Conservation (phyloP, 2,888 invertebrate genomes). For the Agrotis segetum region DNA sequence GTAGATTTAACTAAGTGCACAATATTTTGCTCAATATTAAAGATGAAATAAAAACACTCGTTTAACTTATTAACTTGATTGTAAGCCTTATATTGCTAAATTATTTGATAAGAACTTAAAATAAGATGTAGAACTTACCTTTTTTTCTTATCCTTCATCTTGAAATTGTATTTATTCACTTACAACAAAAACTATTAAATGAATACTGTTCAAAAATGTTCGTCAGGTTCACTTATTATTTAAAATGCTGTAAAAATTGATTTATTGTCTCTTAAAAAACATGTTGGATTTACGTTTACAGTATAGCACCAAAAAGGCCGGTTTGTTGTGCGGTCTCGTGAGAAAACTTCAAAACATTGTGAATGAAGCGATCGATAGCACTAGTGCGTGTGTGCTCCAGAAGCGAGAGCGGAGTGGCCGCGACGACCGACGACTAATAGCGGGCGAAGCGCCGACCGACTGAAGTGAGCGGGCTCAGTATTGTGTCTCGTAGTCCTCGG, state of each 20-base stretch:
- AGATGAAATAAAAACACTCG: neutral
- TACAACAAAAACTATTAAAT: conserved; percentile 54
- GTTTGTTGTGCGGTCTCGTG: conserved; percentile 68
- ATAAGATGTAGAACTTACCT: conserved; percentile 70
- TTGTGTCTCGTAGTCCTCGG: conserved; percentile 44
- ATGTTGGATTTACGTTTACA: conserved; percentile 46
- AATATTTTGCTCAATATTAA: neutral
- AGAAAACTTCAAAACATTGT: conserved; percentile 74
- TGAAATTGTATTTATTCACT: conserved; percentile 59
- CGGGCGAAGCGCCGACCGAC: conserved; percentile 63
- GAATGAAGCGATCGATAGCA: conserved; percentile 77
- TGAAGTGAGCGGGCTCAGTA: conserved; percentile 48
- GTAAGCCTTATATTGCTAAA: neutral
- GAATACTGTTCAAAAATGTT: conserved; percentile 55
- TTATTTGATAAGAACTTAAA: neutral
- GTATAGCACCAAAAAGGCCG: conserved; percentile 69
- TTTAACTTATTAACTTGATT: neutral
- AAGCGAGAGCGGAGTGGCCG: conserved; percentile 42
- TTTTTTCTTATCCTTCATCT: conserved; percentile 79
- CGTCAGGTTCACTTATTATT: conserved; percentile 32
- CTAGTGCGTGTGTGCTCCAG: conserved; percentile 46
- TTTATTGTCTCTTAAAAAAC: conserved; percentile 38
- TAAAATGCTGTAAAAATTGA: conserved; percentile 39
- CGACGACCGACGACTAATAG: conserved; percentile 61
- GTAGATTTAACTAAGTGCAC: neutral